Evolutionary conservation across 2,797 vertebrate genomes (phyloP).

Genomic region (Columba guinea): DNA sequence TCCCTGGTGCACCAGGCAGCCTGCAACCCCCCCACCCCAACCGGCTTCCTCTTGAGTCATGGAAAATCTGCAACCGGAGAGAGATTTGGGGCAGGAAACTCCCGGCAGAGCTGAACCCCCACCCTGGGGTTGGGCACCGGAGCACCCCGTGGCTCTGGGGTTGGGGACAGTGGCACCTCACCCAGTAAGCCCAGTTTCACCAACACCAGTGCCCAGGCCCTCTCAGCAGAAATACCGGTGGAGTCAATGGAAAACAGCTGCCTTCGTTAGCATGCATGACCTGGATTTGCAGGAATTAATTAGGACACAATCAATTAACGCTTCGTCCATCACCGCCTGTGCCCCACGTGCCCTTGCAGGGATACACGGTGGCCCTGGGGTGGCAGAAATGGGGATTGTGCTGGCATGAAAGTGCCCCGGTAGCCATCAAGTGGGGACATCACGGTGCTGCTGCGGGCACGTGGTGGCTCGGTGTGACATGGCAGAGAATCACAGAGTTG

Average conservation of each 20-base stretch:
- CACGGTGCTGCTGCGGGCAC: fast-evolving
- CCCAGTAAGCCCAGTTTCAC: not conserved
- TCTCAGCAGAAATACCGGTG: fast-evolving
- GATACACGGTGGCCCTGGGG: fast-evolving
- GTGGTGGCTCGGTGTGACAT: fast-evolving
- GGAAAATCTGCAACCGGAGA: constrained; percentile 41
- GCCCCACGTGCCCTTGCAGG: not conserved
- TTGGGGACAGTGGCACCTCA: too few relatives aligned
- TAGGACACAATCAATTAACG: not conserved
- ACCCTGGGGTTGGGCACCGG: fast-evolving
- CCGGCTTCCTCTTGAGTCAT: constrained; percentile 68
- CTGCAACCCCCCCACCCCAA: not conserved
- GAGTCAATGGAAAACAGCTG: not conserved
- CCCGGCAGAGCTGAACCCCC: not conserved
- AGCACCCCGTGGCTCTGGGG: not conserved
- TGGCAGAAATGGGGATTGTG: fast-evolving
- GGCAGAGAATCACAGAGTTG: not conserved
- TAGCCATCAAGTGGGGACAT: not conserved
- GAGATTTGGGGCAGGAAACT: constrained; percentile 38
- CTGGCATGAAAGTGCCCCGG: not conserved
- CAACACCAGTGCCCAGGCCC: not conserved
- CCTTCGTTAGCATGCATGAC: constrained; percentile 22
- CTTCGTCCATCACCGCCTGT: fast-evolving
- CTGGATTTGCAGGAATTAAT: constrained; percentile 39
- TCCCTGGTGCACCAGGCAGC: not conserved